Conservation (phyloP, 2,888 invertebrate genomes). For the Stenolophus ochropezus region DNA sequence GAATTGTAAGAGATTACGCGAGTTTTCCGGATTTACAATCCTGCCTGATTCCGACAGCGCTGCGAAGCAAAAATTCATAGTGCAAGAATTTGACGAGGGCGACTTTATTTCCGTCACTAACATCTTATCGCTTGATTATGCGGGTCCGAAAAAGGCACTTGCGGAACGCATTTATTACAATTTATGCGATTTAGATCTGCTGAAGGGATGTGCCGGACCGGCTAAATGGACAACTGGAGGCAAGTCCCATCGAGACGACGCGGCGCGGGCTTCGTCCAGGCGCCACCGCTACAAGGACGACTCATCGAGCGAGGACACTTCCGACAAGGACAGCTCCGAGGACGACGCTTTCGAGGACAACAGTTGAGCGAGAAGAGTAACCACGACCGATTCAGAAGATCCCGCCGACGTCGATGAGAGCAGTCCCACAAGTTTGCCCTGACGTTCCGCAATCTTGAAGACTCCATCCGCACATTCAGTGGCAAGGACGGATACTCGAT, state of each 20-base stretch:
- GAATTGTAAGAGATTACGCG: slow-evolving; percentile 3
- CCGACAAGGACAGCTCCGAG: not conserved
- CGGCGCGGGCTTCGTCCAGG: not conserved
- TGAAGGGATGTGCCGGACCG: not conserved
- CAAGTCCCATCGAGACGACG: too few species aligned
- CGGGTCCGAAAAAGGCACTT: not conserved
- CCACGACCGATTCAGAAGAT: not conserved
- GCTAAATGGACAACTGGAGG: too few species aligned
- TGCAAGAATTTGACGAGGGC: too few species aligned
- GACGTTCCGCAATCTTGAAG: slow-evolving; percentile 60
- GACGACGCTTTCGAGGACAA: not conserved
- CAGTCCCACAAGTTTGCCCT: slow-evolving; percentile 41
- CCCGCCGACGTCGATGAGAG: slow-evolving; percentile 5
- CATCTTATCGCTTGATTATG: slow-evolving; percentile 15
- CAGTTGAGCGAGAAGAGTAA: not conserved
- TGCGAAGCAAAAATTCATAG: not conserved
- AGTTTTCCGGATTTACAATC: slow-evolving; percentile 32
- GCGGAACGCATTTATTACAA: slow-evolving; percentile 13
- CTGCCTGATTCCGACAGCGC: slow-evolving; percentile 14
- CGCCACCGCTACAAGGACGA: not conserved
- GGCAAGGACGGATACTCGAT: slow-evolving; percentile 53
- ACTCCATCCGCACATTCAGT: slow-evolving; percentile 48
- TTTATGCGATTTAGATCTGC: not conserved
- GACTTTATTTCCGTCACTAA: too few species aligned
- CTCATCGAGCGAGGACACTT: slow-evolving; percentile 5